These are phyloP conservation scores for Alfaro cultratus DNA, from an alignment of 2,797 vertebrate genomes.

Conservation along the genomic window DNA sequence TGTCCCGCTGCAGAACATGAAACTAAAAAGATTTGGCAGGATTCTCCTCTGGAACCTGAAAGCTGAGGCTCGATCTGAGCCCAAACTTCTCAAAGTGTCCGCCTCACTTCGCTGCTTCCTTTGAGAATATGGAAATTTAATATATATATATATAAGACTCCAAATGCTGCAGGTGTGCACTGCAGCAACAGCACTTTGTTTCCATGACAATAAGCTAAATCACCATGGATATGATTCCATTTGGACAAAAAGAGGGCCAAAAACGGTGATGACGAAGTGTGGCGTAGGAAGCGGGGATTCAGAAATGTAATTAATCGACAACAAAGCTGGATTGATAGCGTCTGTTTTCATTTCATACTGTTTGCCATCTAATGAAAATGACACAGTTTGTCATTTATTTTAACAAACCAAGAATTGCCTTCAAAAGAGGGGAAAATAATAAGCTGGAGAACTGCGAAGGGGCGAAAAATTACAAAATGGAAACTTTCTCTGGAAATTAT, in stretches of 20 bases:
- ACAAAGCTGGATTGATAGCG: neutral
- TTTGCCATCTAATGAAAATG: neutral
- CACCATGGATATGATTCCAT: conserved; percentile 32
- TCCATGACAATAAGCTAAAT: conserved; percentile 56
- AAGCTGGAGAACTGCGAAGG: neutral
- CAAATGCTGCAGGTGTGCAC: neutral
- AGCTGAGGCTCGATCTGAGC: conserved; percentile 1
- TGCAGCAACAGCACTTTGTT: conserved; percentile 33
- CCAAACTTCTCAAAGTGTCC: neutral
- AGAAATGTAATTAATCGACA: neutral
- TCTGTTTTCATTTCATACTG: no score
- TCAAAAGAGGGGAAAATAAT: neutral
- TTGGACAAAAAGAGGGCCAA: conserved; percentile 10
- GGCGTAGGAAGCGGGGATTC: conserved; percentile 10
- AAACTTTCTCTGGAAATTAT: neutral
- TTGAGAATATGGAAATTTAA: neutral
- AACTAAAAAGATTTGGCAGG: conserved; percentile 23
- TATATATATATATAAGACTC: neutral
- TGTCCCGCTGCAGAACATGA: conserved; percentile 7
- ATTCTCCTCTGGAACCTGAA: conserved; percentile 13
- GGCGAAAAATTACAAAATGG: neutral
- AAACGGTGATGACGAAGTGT: neutral
- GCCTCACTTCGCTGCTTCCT: neutral
- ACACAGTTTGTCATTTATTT: neutral
- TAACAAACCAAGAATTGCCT: neutral